Conservation (phyloP, 23 tunicate genomes). For the Botrylloides violaceus region DNA sequence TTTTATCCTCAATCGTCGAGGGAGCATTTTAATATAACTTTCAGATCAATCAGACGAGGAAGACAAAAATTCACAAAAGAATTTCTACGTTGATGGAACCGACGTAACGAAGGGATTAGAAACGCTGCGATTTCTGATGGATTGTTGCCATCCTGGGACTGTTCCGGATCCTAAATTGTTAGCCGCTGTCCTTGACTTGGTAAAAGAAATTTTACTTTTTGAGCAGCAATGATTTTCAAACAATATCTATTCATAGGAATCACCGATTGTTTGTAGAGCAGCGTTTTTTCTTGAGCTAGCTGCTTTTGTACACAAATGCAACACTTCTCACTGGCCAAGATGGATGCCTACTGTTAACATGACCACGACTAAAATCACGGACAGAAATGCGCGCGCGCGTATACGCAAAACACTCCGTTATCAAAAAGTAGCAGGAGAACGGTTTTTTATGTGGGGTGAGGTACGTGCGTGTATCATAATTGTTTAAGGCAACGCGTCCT, state of each 20-base stretch:
- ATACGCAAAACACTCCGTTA: conserved; percentile 24
- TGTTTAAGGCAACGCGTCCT: too few relatives aligned
- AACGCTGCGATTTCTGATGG: conserved; percentile 63
- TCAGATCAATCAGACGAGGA: too few relatives aligned
- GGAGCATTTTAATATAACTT: too few relatives aligned
- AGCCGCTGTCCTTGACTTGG: conserved; percentile 61
- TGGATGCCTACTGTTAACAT: conserved; percentile 36
- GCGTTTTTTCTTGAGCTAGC: conserved; percentile 50
- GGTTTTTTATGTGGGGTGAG: conserved; percentile 60
- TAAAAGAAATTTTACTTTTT: background rate
- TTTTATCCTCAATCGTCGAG: too few relatives aligned
- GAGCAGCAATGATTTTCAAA: background rate
- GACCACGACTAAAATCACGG: conserved; percentile 11
- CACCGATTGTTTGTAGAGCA: conserved; percentile 67
- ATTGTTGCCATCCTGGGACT: conserved; percentile 84
- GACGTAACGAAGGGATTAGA: conserved; percentile 45
- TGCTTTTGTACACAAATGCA: conserved; percentile 50
- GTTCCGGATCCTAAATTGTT: conserved; percentile 69
- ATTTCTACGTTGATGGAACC: conserved; percentile 44
- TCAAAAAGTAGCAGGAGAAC: conserved; percentile 36
- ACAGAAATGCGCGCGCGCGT: background rate
- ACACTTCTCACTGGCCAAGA: conserved; percentile 59
- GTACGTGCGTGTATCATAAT: conserved; percentile 18
- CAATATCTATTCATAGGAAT: conserved; percentile 22
- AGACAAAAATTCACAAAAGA: conserved; percentile 2